Evolutionary conservation across 2,797 vertebrate species (phyloP).

Genomic region (Enteromius unitaeniatus): DNA sequence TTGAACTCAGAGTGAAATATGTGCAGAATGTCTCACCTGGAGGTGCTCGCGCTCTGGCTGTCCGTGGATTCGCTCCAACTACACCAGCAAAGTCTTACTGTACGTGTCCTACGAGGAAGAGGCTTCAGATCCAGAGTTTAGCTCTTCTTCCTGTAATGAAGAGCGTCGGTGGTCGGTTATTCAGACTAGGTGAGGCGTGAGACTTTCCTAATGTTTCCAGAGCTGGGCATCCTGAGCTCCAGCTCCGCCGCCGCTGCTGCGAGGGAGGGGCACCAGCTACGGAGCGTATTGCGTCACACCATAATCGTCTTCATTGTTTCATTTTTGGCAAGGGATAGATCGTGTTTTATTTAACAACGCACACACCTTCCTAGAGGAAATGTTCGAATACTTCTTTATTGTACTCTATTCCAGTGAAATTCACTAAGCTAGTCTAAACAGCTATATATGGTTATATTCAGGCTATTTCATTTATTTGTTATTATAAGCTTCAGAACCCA

Average conservation of each 20-base stretch:
- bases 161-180: neutral
- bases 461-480: neutral
- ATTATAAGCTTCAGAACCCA: neutral
- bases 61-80: neutral
- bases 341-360: neutral
- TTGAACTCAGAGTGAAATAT: conserved; percentile 14
- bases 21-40: conserved; percentile 42
- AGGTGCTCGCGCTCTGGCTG: neutral
- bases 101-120: neutral
- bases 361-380: conserved; percentile 4
- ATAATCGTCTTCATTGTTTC: conserved; percentile 18
- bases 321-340: conserved; percentile 13
- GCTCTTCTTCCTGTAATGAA: neutral
- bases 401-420: neutral
- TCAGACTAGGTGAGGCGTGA: neutral
- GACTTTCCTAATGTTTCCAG: conserved; percentile 24
- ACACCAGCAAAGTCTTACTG: neutral
- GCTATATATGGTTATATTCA: neutral
- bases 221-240: conserved; percentile 13
- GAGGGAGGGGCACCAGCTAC: conserved; percentile 21
- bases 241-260: neutral
- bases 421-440: neutral
- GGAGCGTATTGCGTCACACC: conserved; percentile 38
- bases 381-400: neutral
- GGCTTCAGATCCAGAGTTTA: neutral